phyloP scores from a whole-genome alignment of 2,888 invertebrate genomes.

The Tribolium freemani region DNA sequence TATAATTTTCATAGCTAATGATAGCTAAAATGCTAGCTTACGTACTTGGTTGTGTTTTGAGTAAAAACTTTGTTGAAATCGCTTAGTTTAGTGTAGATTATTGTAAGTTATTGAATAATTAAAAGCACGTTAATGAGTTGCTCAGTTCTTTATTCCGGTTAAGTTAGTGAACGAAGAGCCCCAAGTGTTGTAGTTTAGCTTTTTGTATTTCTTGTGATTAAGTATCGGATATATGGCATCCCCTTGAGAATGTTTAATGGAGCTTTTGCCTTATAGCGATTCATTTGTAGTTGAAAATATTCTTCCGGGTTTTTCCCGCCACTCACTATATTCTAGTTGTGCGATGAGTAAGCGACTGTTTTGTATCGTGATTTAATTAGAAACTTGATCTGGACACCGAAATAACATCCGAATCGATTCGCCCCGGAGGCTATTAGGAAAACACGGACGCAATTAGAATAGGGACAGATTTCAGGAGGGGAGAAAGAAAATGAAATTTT shows the following conservation, averaged over 20 bases:
- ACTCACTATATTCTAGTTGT: neutral
- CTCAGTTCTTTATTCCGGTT: neutral
- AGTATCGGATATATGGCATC: neutral
- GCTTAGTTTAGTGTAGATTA: no score
- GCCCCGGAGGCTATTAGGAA: neutral
- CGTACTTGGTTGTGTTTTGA: no score
- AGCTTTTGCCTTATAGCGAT: neutral
- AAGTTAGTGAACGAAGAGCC: neutral
- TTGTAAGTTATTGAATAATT: no score
- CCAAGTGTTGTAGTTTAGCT: neutral
- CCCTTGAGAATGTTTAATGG: neutral
- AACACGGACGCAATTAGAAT: neutral
- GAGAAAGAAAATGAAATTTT: neutral
- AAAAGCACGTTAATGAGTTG: no score
- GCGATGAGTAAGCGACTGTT: no score
- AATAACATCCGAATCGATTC: neutral
- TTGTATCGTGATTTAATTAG: slow-evolving; percentile 1
- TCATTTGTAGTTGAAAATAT: neutral
- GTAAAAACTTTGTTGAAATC: no score
- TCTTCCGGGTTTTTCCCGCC: neutral
- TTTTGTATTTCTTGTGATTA: neutral
- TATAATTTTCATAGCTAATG: no score
- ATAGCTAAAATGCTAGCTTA: no score
- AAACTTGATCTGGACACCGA: neutral
- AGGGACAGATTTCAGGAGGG: neutral